Conservation (phyloP, 2,113 vertebrate species). For the Bambusicola thoracicus region DNA sequence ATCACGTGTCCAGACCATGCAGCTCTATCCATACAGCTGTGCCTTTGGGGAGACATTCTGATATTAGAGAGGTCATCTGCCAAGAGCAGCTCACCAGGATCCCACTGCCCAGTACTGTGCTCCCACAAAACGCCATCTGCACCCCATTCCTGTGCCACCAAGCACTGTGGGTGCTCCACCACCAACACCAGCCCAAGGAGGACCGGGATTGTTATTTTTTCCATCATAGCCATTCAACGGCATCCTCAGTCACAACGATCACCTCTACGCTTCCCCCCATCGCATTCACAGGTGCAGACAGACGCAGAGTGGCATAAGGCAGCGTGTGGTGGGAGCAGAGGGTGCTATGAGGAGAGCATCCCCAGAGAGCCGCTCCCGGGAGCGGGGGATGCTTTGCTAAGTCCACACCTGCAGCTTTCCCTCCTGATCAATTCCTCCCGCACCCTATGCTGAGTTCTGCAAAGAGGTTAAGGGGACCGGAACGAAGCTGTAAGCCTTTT, state of each 20-base stretch:
- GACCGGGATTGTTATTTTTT: neutral
- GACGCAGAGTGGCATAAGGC: rapidly evolving
- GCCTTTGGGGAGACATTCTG: neutral
- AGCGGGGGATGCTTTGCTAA: rapidly evolving
- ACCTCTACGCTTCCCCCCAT: rapidly evolving
- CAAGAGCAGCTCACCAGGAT: neutral
- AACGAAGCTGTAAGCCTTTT: neutral
- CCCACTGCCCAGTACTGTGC: neutral
- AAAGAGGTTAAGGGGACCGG: neutral
- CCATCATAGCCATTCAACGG: neutral
- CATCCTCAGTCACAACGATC: neutral
- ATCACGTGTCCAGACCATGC: neutral
- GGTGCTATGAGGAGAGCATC: rapidly evolving
- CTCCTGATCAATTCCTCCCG: neutral
- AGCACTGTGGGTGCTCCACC: neutral
- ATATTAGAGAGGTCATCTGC: neutral
- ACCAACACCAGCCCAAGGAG: neutral
- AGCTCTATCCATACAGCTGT: neutral
- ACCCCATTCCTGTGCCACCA: neutral
- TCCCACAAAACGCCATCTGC: too few species aligned
- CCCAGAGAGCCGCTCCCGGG: neutral
- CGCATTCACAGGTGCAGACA: neutral
- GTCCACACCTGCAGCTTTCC: neutral
- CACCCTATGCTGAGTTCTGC: neutral
- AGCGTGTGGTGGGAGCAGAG: neutral